Conservation (phyloP, 2,888 invertebrate genomes). For the Heliconius ethilla region DNA sequence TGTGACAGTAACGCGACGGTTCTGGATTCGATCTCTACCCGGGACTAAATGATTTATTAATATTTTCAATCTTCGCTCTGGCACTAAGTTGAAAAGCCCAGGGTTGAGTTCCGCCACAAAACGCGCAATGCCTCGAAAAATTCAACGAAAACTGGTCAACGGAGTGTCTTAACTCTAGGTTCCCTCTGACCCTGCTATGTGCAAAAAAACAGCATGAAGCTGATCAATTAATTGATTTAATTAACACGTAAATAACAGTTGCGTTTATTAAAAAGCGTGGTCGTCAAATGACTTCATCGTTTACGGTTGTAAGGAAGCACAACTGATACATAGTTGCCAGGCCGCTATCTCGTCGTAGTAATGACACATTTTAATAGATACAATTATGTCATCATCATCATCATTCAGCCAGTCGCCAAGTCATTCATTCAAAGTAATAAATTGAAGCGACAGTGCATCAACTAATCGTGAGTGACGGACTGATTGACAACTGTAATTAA, state of each 20-base stretch:
- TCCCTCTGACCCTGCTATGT: not conserved
- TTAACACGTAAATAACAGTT: not conserved
- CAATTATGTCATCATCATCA: conserved; percentile 29
- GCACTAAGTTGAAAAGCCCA: not conserved
- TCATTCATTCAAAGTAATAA: conserved; percentile 43
- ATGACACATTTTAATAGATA: conserved; percentile 33
- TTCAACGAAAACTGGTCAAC: not conserved
- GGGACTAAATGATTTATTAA: too few species aligned
- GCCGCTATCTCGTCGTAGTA: conserved; percentile 27
- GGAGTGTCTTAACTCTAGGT: not conserved
- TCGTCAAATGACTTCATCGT: not conserved
- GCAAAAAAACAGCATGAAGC: not conserved
- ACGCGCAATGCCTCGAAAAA: not conserved
- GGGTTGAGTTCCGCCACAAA: too few species aligned
- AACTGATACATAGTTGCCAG: not conserved
- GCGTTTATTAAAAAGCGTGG: not conserved
- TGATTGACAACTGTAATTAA: conserved; percentile 41
- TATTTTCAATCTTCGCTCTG: too few species aligned
- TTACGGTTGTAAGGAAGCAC: conserved; percentile 24
- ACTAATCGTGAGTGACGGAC: conserved; percentile 42
- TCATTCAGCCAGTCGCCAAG: conserved; percentile 31
- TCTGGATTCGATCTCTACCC: too few species aligned
- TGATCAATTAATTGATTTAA: too few species aligned
- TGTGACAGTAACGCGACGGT: too few species aligned
- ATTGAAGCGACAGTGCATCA: conserved; percentile 38